These are phyloP conservation scores for Folsomia manolachei DNA, from an alignment of 2,888 invertebrate species.

Conservation along the genomic window DNA sequence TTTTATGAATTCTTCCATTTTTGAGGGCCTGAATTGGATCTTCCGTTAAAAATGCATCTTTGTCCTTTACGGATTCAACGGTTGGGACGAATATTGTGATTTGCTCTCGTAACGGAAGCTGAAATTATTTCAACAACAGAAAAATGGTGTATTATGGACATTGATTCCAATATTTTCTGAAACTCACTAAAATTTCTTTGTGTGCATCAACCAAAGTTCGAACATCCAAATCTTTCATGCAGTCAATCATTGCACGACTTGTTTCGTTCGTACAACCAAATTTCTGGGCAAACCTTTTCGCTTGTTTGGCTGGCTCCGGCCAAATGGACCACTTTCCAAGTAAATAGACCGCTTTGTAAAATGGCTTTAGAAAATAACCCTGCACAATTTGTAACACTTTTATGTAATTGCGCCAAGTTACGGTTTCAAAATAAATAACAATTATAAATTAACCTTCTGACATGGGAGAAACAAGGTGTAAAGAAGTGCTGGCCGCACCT, in stretches of 20 bases:
- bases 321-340: conserved; percentile 38
- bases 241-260: conserved; percentile 36
- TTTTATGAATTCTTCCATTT: conserved; percentile 37
- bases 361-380: conserved; percentile 38
- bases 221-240: conserved; percentile 37
- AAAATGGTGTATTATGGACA: neutral
- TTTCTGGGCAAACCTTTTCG: conserved; percentile 38
- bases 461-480: conserved; percentile 35
- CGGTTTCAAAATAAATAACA: neutral
- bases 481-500: conserved; percentile 28
- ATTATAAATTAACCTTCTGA: conserved; percentile 30
- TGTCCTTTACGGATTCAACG: conserved; percentile 42
- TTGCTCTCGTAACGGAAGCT: conserved; percentile 36
- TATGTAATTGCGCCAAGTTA: neutral
- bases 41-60: conserved; percentile 42
- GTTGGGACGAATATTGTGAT: conserved; percentile 42
- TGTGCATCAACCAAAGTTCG: conserved; percentile 31
- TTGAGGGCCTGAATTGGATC: conserved; percentile 36
- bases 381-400: no score
- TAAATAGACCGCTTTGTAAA: conserved; percentile 37
- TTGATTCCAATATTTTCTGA: neutral
- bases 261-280: conserved; percentile 37
- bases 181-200: conserved; percentile 32
- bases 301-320: conserved; percentile 38
- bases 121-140: neutral